Conservation (phyloP, 1,140 invertebrate genomes). For the Drosophila yakuba region DNA sequence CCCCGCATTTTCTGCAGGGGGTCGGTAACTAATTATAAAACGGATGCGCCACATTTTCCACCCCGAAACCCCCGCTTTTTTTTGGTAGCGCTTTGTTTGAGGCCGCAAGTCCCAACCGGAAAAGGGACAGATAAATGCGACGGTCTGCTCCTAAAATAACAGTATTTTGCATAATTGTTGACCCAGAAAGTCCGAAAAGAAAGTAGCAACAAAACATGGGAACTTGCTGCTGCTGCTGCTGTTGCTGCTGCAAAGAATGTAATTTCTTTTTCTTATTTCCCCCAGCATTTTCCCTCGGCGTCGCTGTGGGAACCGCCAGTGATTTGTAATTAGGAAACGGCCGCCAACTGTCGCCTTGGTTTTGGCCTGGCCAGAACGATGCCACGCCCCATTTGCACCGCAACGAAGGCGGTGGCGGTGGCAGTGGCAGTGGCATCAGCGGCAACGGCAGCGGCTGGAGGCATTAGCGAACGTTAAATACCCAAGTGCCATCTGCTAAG, state of each 20-base stretch:
- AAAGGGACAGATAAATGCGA: slow-evolving; percentile 77
- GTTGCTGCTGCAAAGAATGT: slow-evolving; percentile 53
- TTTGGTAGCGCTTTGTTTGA: slow-evolving; percentile 51
- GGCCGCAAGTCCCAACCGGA: slow-evolving; percentile 49
- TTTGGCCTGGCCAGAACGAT: slow-evolving; percentile 42
- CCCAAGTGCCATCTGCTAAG: slow-evolving; percentile 69
- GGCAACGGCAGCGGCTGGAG: slow-evolving; percentile 40
- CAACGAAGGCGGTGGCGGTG: slow-evolving; percentile 26
- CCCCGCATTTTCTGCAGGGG: slow-evolving; percentile 22
- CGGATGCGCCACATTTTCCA: slow-evolving; percentile 60
- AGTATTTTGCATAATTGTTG: slow-evolving; percentile 84
- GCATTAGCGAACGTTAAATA: slow-evolving; percentile 83
- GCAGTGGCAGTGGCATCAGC: not conserved
- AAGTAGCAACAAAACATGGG: slow-evolving; percentile 53
- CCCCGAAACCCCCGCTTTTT: slow-evolving; percentile 12
- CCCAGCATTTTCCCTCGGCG: slow-evolving; percentile 32
- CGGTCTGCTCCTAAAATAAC: slow-evolving; percentile 74
- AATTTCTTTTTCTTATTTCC: slow-evolving; percentile 62
- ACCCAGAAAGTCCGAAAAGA: slow-evolving; percentile 74
- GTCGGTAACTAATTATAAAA: slow-evolving; percentile 76
- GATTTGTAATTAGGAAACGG: slow-evolving; percentile 84
- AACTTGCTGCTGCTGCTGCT: slow-evolving; percentile 1
- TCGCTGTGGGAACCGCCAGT: slow-evolving; percentile 56
- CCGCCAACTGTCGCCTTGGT: slow-evolving; percentile 81
- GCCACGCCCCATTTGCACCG: slow-evolving; percentile 76